These are phyloP conservation scores for Trachelus tabidus DNA, from an alignment of 2,888 invertebrate genomes.

Conservation along the genomic window DNA sequence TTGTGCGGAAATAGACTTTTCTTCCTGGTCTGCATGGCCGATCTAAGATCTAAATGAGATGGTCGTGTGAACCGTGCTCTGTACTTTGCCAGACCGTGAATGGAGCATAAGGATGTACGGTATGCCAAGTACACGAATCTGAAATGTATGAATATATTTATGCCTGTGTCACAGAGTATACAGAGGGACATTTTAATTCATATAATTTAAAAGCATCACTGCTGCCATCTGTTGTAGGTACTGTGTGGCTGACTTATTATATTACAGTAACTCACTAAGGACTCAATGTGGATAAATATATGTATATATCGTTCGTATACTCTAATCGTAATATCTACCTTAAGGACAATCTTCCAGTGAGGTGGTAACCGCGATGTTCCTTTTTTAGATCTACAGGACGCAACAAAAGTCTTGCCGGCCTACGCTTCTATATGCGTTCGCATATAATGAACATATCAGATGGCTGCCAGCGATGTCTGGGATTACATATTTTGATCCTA, in stretches of 20 bases:
- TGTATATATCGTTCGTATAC: not conserved
- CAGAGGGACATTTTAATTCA: not conserved
- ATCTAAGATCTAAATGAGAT: not conserved
- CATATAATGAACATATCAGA: conserved; percentile 23
- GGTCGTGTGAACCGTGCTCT: not conserved
- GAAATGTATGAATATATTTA: not conserved
- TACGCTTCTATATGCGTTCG: conserved; percentile 8
- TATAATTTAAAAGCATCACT: not conserved
- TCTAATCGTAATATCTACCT: not conserved
- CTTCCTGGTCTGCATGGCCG: not conserved
- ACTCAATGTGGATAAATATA: not conserved
- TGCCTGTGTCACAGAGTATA: not conserved
- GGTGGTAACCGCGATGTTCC: not conserved
- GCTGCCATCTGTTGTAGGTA: not conserved
- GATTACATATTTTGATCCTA: conserved; percentile 26
- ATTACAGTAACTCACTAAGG: not conserved
- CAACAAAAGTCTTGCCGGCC: not conserved
- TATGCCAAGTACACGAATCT: not conserved
- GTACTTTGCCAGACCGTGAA: not conserved
- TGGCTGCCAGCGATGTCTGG: conserved; percentile 21
- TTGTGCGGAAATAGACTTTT: conserved; percentile 10
- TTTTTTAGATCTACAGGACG: not conserved
- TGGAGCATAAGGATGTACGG: not conserved
- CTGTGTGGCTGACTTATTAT: not conserved
- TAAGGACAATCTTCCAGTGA: not conserved